Evolutionary conservation across 2,113 vertebrate genomes (phyloP).

Genomic region (Phaethornis superciliosus): DNA sequence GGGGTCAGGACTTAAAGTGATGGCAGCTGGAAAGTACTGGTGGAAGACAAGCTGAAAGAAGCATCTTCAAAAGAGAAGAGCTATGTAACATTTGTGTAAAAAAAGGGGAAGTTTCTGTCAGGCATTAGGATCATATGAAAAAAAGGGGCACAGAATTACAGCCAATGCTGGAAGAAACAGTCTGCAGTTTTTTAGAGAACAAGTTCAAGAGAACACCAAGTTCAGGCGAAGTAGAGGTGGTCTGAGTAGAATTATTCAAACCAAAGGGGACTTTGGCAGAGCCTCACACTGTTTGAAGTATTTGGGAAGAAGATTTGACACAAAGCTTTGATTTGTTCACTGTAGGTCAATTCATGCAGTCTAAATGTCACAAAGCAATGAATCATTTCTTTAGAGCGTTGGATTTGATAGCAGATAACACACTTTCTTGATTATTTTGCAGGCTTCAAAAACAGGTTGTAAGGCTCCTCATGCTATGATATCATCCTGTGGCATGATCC

Average conservation of each 20-base stretch:
- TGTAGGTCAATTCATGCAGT: not conserved
- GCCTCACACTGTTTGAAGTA: not conserved
- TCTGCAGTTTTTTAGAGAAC: not conserved
- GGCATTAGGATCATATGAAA: not conserved
- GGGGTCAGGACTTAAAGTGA: not conserved
- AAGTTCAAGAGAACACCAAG: not conserved
- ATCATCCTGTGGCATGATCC: slow-evolving; percentile 97
- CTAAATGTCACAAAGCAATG: not conserved
- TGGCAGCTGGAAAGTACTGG: not conserved
- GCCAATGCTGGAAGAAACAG: not conserved
- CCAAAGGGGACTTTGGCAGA: not conserved
- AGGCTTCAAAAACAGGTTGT: slow-evolving; percentile 96
- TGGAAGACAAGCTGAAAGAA: not conserved
- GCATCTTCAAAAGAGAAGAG: not conserved
- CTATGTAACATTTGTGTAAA: not conserved
- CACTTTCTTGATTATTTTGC: slow-evolving; percentile 18
- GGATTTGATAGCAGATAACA: not conserved
- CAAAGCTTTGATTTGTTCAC: not conserved
- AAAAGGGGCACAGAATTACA: not conserved
- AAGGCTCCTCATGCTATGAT: slow-evolving; percentile 98
- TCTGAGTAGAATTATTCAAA: not conserved
- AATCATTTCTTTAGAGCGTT: not conserved
- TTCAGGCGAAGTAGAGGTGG: not conserved
- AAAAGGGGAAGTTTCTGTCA: not conserved
- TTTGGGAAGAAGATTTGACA: not conserved